These are phyloP conservation scores for Eristalis arbustorum DNA, from an alignment of 2,888 invertebrate genomes.

Conservation along the genomic window DNA sequence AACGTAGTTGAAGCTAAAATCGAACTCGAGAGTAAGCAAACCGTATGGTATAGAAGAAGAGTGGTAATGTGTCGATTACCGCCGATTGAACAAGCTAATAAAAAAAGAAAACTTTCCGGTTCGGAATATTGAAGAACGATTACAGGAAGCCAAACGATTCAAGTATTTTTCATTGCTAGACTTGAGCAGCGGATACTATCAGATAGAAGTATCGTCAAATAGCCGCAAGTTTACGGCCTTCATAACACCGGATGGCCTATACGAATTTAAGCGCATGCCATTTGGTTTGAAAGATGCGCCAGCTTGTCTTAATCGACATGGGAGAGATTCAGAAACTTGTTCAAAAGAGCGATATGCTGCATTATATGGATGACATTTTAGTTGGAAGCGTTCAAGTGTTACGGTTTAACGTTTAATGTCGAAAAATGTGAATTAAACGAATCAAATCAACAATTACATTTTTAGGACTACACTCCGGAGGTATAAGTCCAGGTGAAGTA, in stretches of 20 bases:
- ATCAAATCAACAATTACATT: not conserved
- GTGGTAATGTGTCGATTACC: conserved; percentile 57
- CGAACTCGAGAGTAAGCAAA: conserved; percentile 25
- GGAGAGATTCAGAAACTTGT: not conserved
- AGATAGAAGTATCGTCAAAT: not conserved
- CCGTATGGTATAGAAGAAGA: conserved; percentile 20
- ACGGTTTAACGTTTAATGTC: not conserved
- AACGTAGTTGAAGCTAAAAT: conserved; percentile 37
- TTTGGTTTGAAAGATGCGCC: not conserved
- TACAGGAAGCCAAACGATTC: conserved; percentile 35
- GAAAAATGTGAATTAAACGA: not conserved
- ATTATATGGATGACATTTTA: conserved; percentile 5
- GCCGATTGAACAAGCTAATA: conserved; percentile 37
- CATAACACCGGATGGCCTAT: conserved; percentile 2
- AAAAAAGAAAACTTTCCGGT: conserved; percentile 52
- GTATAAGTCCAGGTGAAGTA: not conserved
- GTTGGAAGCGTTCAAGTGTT: not conserved
- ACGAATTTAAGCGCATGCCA: not conserved
- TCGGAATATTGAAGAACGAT: conserved; percentile 58
- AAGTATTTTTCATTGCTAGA: conserved; percentile 43
- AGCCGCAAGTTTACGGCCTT: not conserved
- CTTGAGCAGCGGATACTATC: conserved; percentile 14
- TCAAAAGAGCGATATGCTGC: not conserved
- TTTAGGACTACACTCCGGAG: not conserved
- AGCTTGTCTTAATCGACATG: not conserved